Conservation (phyloP, 2,797 vertebrate species). For the Anabacerthia variegaticeps region DNA sequence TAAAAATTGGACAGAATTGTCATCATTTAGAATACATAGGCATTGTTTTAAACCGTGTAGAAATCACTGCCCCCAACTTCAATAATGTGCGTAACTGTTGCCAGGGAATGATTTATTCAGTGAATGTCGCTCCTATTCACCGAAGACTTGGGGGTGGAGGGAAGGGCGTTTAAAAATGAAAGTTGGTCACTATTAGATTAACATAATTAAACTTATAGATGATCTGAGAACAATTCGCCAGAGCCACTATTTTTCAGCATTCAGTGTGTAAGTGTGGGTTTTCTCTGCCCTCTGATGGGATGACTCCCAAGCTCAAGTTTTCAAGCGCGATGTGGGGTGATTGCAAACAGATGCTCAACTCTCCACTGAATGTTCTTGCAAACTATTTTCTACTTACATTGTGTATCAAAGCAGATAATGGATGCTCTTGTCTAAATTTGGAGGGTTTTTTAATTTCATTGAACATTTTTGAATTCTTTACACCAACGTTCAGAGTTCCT, state of each 20-base stretch:
- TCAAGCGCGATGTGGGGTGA: not conserved
- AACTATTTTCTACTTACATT: not conserved
- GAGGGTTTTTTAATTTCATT: not conserved
- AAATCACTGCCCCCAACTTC: slow-evolving; percentile 46
- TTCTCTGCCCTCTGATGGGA: not conserved
- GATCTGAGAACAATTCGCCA: not conserved
- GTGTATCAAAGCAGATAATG: not conserved
- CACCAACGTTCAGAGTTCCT: not conserved
- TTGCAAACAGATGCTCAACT: not conserved
- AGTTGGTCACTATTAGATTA: slow-evolving; percentile 58
- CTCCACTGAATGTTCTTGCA: not conserved
- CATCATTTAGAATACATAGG: slow-evolving; percentile 36
- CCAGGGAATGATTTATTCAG: slow-evolving; percentile 66
- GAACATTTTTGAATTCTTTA: not conserved
- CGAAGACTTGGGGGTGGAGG: slow-evolving; percentile 25
- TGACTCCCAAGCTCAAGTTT: not conserved
- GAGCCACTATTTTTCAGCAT: not conserved
- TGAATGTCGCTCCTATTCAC: slow-evolving; percentile 60
- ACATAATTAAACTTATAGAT: slow-evolving; percentile 52
- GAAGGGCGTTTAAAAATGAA: not conserved
- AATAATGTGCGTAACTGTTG: slow-evolving; percentile 59
- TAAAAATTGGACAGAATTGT: slow-evolving; percentile 58
- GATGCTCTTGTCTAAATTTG: not conserved
- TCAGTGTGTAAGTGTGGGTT: not conserved
- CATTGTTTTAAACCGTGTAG: slow-evolving; percentile 28